Percentiles rank a stretch among this genome's conserved stretches.
These are phyloP conservation scores for Cyrtonyx montezumae DNA, from an alignment of 2,113 vertebrate species.

Conservation along the genomic window DNA sequence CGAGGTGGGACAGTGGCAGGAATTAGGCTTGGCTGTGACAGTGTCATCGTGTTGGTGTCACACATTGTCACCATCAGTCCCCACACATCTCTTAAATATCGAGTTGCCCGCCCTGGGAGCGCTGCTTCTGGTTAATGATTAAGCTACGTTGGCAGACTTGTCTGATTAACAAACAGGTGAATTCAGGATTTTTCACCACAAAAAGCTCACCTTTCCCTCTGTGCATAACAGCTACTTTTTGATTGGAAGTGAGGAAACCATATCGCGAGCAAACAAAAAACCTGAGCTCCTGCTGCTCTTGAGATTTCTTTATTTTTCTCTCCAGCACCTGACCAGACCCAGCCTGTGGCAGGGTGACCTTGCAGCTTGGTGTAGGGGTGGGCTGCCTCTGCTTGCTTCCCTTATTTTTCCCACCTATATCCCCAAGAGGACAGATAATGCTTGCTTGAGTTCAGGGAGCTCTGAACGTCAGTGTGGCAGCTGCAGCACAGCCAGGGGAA, in stretches of 20 bases:
- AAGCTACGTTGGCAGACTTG: neutral
- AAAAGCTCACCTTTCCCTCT: neutral
- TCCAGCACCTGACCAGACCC: neutral
- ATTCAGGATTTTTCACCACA: neutral
- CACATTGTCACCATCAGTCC: neutral
- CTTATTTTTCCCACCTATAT: neutral
- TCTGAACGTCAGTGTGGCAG: accelerated
- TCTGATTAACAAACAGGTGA: neutral
- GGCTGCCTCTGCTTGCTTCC: neutral
- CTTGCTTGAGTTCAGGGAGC: neutral
- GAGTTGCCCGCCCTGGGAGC: neutral
- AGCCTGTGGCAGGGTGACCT: neutral
- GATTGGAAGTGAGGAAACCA: accelerated
- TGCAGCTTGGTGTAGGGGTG: neutral
- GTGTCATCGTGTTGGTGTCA: neutral
- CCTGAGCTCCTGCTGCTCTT: neutral
- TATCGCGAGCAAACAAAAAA: neutral
- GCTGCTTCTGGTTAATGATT: neutral
- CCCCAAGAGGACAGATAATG: neutral
- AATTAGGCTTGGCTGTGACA: neutral
- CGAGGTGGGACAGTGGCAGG: accelerated
- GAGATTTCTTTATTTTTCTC: neutral
- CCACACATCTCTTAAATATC: neutral
- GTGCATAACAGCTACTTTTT: neutral
- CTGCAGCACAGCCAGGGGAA: neutral